Conservation (phyloP, 2,113 vertebrate genomes). For the Todiramphus saurophagus region DNA sequence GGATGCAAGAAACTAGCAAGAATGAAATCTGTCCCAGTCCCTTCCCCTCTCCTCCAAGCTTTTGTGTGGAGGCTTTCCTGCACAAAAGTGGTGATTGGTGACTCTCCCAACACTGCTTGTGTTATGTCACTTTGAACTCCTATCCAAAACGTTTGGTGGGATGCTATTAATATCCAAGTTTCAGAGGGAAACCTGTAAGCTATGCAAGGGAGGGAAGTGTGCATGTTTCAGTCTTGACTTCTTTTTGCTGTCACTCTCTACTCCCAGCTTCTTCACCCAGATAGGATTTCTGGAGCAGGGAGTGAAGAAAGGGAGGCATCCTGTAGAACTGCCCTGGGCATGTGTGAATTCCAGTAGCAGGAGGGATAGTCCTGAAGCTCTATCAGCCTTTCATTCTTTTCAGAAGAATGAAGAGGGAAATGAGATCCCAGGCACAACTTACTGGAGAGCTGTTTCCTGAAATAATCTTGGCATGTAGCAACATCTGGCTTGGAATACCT, state of each 20-base stretch:
- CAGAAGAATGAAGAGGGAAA: slow-evolving; percentile 14
- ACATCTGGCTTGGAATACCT: slow-evolving; percentile 18
- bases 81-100: background rate
- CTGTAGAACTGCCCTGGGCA: background rate
- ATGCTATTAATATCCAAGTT: background rate
- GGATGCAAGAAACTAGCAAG: background rate
- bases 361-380: background rate
- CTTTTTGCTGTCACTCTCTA: background rate
- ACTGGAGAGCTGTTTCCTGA: background rate
- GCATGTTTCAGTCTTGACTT: background rate
- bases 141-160: background rate
- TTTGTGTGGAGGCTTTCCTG: background rate
- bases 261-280: background rate
- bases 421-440: slow-evolving; percentile 15
- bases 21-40: background rate
- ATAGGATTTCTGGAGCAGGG: slow-evolving; percentile 3
- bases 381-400: slow-evolving; percentile 5
- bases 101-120: background rate
- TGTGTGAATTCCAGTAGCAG: slow-evolving; percentile 51
- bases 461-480: slow-evolving; percentile 21
- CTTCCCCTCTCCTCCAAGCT: background rate
- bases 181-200: background rate
- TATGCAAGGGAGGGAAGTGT: background rate
- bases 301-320: background rate
- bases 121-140: background rate